Conservation (phyloP, 2,113 vertebrate genomes). For the Sciurus niger region DNA sequence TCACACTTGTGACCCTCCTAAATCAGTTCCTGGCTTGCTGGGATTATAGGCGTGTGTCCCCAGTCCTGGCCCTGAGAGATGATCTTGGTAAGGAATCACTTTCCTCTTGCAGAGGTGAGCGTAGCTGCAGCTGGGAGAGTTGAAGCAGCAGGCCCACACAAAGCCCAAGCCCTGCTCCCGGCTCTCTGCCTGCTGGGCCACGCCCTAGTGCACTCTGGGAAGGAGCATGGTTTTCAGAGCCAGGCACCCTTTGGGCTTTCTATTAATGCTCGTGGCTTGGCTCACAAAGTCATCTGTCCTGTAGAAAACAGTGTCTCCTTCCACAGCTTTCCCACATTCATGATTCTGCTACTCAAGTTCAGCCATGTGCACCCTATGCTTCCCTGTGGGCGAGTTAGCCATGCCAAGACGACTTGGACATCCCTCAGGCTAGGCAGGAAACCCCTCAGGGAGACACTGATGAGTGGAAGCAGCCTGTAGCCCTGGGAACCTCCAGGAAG, state of each 20-base stretch:
- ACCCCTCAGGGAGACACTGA: background rate
- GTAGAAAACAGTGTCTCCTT: background rate
- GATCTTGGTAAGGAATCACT: background rate
- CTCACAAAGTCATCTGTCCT: background rate
- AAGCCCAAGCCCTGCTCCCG: no score
- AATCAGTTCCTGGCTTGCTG: no score
- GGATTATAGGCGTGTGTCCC: no score
- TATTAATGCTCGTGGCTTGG: background rate
- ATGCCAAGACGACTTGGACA: background rate
- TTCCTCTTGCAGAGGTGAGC: background rate
- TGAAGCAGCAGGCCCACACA: accelerated
- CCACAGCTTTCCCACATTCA: background rate
- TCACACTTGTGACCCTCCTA: no score
- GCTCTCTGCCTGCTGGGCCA: background rate
- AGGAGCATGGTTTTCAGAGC: background rate
- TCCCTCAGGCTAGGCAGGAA: background rate
- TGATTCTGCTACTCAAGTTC: slow-evolving; percentile 49
- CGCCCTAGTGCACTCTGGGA: accelerated
- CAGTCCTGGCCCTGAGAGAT: background rate
- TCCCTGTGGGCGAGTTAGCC: background rate
- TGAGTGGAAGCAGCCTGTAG: slow-evolving; percentile 72
- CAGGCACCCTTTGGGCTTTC: background rate
- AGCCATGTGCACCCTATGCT: slow-evolving; percentile 24
- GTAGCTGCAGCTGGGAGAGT: background rate
- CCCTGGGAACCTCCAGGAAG: slow-evolving; percentile 77